Base-by-base conservation (phyloP, 2,797 vertebrate species). In the Sebastes vulpes region DNA sequence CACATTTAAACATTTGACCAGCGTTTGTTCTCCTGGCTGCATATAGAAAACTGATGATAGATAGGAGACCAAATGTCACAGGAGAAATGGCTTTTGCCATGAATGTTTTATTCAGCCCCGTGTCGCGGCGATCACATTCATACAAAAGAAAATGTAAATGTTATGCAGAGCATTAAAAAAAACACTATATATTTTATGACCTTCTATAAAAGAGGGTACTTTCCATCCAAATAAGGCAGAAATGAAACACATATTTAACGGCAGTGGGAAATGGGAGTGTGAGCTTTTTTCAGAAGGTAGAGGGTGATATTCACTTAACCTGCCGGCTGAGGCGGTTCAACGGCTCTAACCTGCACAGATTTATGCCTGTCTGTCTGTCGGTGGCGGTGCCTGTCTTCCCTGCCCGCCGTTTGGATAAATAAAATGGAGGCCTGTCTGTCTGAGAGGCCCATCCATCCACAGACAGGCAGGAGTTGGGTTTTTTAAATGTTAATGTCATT, bases 111-210 rank as follows among this genome's bases (percentile, higher is more conserved):
- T 95, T 95, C 95, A 93, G 87, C 90, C 80, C 83, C 6, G 52
- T 81, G 90, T 89, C 65, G 68, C 77, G 8, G 72, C 83, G 86
- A 92, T 96, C 95, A 92, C 92, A 95, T 93, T 93, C 87, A 92
- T 94, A 94, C 94, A 95, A 93, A 93, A 91, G 92, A 93, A 95
- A 94, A 96, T 96, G 92, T 94, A 95, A 95, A 95, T 94, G 92
- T 93, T 95, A 94, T 94, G 93, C 92, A 93, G 88, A 90, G 89
- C 65, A 76, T 85, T 84, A 77, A 85, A 91, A 66, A 48, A 26
- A 79, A 82, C 80, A 91, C 92, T 91, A 93, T 95, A 95, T 95
- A 91, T 94, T 95, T 95, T 94, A 95, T 94, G 93, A 95, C 94
- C 93, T 95, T 95, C 90, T 85, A 94, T 92, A 94, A 95, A 95